Conservation (phyloP, 1,140 invertebrate genomes). For the Melipona quadrifasciata region DNA sequence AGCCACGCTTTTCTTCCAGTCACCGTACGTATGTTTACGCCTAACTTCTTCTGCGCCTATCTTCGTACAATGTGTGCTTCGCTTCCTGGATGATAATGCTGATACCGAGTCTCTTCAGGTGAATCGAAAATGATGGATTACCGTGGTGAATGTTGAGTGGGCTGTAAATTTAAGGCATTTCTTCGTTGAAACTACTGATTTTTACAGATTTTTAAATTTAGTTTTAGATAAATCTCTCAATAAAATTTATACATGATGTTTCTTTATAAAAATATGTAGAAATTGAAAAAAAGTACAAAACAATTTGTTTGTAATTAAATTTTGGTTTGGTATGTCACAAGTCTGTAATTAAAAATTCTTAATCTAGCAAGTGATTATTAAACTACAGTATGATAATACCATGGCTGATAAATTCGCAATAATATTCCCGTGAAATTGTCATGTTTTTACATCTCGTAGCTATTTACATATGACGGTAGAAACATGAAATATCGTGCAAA, state of each 20-base stretch:
- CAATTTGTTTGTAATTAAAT: too few species aligned
- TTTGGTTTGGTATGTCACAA: too few species aligned
- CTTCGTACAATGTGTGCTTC: constrained; percentile 6
- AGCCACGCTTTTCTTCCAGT: constrained; percentile 2
- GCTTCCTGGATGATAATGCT: neutral
- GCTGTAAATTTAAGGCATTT: neutral
- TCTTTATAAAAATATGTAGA: too few species aligned
- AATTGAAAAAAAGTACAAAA: too few species aligned
- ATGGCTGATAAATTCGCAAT: neutral
- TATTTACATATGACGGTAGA: neutral
- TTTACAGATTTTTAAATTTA: neutral
- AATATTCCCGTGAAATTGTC: neutral
- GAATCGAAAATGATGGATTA: constrained; percentile 5
- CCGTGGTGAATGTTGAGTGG: neutral
- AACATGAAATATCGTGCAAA: neutral
- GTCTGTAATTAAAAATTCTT: too few species aligned
- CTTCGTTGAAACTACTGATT: neutral
- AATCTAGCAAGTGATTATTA: neutral
- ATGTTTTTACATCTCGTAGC: neutral
- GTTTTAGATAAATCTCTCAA: too few species aligned
- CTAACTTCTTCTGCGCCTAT: constrained; percentile 3
- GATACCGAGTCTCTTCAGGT: constrained; percentile 4
- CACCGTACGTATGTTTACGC: constrained; percentile 23
- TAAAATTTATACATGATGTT: too few species aligned
- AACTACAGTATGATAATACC: neutral